Evolutionary conservation across 92 coral and sea anemone species (phyloP).

Genomic region (Galaxea fascicularis): DNA sequence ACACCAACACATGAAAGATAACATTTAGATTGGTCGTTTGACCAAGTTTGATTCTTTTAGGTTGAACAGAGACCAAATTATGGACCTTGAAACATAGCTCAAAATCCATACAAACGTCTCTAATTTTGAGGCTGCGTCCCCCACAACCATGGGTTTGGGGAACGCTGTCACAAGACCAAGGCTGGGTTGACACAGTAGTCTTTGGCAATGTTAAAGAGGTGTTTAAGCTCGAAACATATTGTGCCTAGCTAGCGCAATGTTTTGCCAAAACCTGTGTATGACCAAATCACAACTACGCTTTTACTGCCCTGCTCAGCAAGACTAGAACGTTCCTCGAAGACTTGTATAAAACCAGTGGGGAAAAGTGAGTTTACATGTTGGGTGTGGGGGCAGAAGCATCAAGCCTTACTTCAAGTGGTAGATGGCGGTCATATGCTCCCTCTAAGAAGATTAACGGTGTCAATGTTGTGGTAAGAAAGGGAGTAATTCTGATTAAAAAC

Average conservation of each 20-base stretch:
- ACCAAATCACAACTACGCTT: slow-evolving; percentile 34
- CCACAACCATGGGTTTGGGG: too few species aligned
- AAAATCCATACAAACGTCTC: too few species aligned
- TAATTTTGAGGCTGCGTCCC: too few species aligned
- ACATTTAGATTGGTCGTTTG: too few species aligned
- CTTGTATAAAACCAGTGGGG: slow-evolving; percentile 18
- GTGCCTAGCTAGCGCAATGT: slow-evolving; percentile 54
- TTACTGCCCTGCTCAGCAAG: slow-evolving; percentile 28
- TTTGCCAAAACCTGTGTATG: slow-evolving; percentile 31
- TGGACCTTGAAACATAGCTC: too few species aligned
- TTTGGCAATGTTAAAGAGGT: slow-evolving; percentile 20
- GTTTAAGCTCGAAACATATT: slow-evolving; percentile 43
- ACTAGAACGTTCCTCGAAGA: slow-evolving; percentile 36
- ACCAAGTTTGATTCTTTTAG: too few species aligned
- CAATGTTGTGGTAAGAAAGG: too few species aligned
- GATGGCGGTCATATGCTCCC: slow-evolving; percentile 33
- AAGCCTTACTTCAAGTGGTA: slow-evolving; percentile 41
- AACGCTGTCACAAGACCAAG: slow-evolving; percentile 27
- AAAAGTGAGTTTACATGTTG: slow-evolving; percentile 21
- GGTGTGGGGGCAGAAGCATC: slow-evolving; percentile 31
- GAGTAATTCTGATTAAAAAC: too few species aligned
- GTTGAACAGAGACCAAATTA: too few species aligned
- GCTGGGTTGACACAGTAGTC: slow-evolving; percentile 26
- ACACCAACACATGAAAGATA: too few species aligned
- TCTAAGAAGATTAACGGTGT: too few species aligned